Evolutionary conservation across 2,888 invertebrate genomes (phyloP).

Genomic region (Netelia inedita): DNA sequence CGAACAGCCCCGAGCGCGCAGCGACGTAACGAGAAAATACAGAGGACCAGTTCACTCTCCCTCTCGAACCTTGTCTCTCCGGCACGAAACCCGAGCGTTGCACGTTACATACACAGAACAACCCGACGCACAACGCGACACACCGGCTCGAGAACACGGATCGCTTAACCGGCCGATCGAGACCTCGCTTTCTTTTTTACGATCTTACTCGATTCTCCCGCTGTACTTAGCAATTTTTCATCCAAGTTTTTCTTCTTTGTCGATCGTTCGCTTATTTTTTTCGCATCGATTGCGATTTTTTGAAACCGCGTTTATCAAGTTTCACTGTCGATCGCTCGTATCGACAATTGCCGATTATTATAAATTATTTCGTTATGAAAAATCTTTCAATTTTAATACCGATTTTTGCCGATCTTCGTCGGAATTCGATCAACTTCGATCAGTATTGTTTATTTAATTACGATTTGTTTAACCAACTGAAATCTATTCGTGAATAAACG

Average conservation of each 20-base stretch:
- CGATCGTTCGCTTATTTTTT: constrained; percentile 1
- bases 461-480: background rate
- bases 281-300: background rate
- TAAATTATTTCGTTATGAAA: background rate
- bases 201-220: constrained; percentile 62
- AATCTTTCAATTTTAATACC: background rate
- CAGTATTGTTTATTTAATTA: too few relatives aligned
- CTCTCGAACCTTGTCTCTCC: constrained; percentile 34
- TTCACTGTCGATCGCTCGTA: constrained; percentile 3
- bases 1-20: constrained; percentile 19
- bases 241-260: constrained; percentile 3
- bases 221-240: constrained; percentile 12
- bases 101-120: constrained; percentile 34
- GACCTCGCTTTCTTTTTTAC: constrained; percentile 68
- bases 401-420: background rate
- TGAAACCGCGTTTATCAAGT: constrained; percentile 8
- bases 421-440: background rate
- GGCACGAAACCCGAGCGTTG: constrained; percentile 23
- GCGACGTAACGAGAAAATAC: constrained; percentile 10
- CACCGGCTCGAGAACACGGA: constrained; percentile 50
- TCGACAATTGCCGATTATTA: background rate
- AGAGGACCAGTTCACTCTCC: constrained; percentile 51
- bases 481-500: background rate
- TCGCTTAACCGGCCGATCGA: constrained; percentile 67
- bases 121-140: constrained; percentile 6